phyloP scores from a whole-genome alignment of 2,888 invertebrate genomes.

The Steromphala cineraria region DNA sequence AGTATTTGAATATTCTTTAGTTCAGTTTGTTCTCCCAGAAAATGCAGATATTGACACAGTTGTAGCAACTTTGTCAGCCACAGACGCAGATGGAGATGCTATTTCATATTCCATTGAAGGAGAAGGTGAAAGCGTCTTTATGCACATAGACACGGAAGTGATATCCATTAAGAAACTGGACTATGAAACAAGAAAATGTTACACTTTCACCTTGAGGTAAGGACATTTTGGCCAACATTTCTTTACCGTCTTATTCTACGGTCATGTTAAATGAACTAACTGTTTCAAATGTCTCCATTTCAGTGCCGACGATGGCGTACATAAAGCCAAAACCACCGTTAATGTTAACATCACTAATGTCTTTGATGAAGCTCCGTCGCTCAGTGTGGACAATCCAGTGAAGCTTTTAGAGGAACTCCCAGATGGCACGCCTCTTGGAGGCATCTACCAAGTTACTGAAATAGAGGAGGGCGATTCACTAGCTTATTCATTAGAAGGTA shows the following conservation, averaged over 20 bases:
- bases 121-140: not conserved
- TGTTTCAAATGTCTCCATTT: not conserved
- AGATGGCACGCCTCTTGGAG: not conserved
- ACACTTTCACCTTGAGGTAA: not conserved
- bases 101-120: not conserved
- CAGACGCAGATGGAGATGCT: not conserved
- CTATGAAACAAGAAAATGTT: constrained; percentile 4
- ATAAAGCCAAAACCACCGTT: not conserved
- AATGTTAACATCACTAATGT: not conserved
- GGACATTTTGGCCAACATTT: not conserved
- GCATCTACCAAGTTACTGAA: not conserved
- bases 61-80: not conserved
- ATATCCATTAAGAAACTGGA: not conserved
- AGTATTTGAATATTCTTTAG: not conserved
- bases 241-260: too few species aligned
- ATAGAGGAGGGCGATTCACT: not conserved
- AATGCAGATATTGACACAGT: not conserved
- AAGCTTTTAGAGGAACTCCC: not conserved
- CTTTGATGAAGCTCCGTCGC: not conserved
- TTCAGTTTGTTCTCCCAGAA: not conserved
- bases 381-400: not conserved
- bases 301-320: not conserved
- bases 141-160: not conserved
- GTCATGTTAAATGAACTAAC: too few species aligned
- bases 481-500: not conserved